A percentile compares a stretch with the other conserved stretches of the same genome.
Evolutionary conservation across 2,113 vertebrate species (phyloP).

Genomic region (Ceuthmochares aereus): DNA sequence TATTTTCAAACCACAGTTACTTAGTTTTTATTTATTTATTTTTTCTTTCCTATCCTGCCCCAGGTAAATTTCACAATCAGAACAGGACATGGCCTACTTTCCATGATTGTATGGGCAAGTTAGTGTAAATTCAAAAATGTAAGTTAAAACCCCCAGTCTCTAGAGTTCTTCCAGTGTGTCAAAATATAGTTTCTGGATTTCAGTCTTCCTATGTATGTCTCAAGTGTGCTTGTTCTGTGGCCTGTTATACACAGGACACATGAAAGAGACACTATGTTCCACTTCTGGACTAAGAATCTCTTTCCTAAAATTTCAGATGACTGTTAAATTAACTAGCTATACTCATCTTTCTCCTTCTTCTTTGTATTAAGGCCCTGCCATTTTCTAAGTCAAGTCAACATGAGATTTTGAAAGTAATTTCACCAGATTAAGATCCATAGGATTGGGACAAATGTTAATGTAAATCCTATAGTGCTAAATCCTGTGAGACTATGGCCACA

Average conservation of each 20-base stretch:
- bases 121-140: accelerated
- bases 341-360: background rate
- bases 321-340: background rate
- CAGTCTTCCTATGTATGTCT: background rate
- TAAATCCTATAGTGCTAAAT: background rate
- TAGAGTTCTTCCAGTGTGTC: background rate
- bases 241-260: background rate
- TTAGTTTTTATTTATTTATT: background rate
- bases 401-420: slow-evolving; percentile 40
- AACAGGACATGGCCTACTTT: background rate
- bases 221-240: background rate
- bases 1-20: background rate
- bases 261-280: background rate
- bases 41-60: accelerated
- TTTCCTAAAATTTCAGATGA: background rate
- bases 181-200: background rate
- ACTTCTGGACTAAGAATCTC: background rate
- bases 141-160: background rate
- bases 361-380: background rate
- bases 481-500: background rate
- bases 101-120: background rate
- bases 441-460: background rate
- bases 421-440: background rate
- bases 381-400: background rate
- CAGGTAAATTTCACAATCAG: background rate